Evolutionary conservation across 1,140 invertebrate genomes (phyloP), one percentile per base, ranked within the genome.

Genomic region (Spodoptera litura): DNA sequence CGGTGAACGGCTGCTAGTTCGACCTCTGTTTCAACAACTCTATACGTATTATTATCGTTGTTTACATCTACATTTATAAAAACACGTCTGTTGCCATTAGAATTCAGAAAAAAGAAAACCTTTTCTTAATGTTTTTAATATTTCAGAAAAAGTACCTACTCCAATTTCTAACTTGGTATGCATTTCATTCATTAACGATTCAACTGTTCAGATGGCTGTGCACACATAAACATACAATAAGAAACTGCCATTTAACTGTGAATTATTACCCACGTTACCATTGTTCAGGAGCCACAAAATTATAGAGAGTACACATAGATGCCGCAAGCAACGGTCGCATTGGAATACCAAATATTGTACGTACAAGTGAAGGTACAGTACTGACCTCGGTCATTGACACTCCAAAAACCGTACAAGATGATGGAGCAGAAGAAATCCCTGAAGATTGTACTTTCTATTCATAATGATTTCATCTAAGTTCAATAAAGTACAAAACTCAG

Each of bases 1-100:
- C 75, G 78, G 83, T 78, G 83, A 82, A 78, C 55, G 78, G 79
- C 74, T 74, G 62, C 38, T 44, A 44, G 38, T 44, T 9, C 44
- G 71, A 61, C 81, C 78, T 82, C 72, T 78, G 81, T 84, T 77
- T 73, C 66, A 59, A 73, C 64, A 52, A n/a, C 15, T 31, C 55
- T 35, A 31, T 62, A 44, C 35, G n/a, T 56, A 72, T 13, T 8
- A 44, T 38, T 13, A 38, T 15, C 25, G 44, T 56, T 56, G 53
- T 72, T 72, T 72, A 72, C 56, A 66, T 44, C 61, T 44, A 44
- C n/a, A 38, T 13, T 13, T 38, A 25, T 3, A 62, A 15, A 62
- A 38, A 5, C 2, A 38, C n/a, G 2, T n/a, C 31, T 15, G 35
- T 12, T 38, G 31, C 13, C 31, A 27, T 44, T 3, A 38, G 2